A percentile compares a stretch with the other conserved stretches of the same genome.
These are phyloP conservation scores for Campopleginae sp. DNA, from an alignment of 2,888 invertebrate species.

Conservation along the genomic window DNA sequence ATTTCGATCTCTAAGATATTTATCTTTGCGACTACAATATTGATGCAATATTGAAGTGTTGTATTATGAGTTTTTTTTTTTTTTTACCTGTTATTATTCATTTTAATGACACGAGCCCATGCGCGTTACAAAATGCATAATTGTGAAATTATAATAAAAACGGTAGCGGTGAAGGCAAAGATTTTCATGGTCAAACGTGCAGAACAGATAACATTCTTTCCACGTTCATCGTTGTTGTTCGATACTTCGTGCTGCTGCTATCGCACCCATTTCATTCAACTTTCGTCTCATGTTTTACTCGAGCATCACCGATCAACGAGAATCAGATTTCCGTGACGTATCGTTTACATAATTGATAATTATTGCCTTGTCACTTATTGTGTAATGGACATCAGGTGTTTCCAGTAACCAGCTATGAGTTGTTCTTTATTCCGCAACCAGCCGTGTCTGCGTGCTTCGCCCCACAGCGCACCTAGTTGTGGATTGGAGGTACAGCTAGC, in stretches of 20 bases:
- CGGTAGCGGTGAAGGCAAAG: slow-evolving; percentile 67
- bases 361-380: background rate
- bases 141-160: slow-evolving; percentile 56
- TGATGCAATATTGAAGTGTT: slow-evolving; percentile 17
- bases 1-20: background rate
- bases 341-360: background rate
- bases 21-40: background rate
- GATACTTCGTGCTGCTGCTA: slow-evolving; percentile 21
- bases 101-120: slow-evolving; percentile 26
- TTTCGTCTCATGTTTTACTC: slow-evolving; percentile 13
- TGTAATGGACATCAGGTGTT: slow-evolving; percentile 13
- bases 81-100: slow-evolving; percentile 9
- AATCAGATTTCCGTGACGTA: slow-evolving; percentile 1
- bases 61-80: background rate
- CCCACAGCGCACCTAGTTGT: too few relatives aligned
- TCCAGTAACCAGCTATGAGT: background rate
- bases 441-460: too few relatives aligned
- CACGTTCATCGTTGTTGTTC: slow-evolving; percentile 38
- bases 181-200: slow-evolving; percentile 70
- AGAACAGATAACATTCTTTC: slow-evolving; percentile 48
- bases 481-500: too few relatives aligned
- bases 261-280: slow-evolving; percentile 43
- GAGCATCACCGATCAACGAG: slow-evolving; percentile 22
- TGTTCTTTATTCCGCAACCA: background rate
- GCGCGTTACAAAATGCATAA: slow-evolving; percentile 44